Percentiles rank a stretch among this genome's conserved stretches.
phyloP scores from a whole-genome alignment of 2,888 invertebrate species.

The Limnephilus rhombicus region DNA sequence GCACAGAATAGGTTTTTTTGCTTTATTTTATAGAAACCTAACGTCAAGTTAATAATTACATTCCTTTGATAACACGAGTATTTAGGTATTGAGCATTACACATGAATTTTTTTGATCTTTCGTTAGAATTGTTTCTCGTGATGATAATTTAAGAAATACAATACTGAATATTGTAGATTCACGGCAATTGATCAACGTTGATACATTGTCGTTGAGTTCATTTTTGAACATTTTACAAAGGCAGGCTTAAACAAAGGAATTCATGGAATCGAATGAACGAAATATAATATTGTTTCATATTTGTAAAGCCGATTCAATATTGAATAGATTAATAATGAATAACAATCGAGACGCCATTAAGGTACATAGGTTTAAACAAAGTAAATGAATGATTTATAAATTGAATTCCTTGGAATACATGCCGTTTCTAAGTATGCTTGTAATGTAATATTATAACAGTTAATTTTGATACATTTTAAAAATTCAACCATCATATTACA shows the following conservation, averaged over 20 bases:
- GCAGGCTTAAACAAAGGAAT: neutral
- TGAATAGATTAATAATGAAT: neutral
- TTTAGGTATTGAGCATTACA: too few species aligned
- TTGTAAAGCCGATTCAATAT: neutral
- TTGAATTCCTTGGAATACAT: neutral
- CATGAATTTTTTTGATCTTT: too few species aligned
- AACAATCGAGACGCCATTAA: neutral
- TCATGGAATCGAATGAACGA: neutral
- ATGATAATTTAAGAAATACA: too few species aligned
- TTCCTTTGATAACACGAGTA: too few species aligned
- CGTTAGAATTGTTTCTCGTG: too few species aligned
- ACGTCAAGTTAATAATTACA: too few species aligned
- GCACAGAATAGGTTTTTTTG: too few species aligned
- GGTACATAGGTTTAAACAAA: neutral
- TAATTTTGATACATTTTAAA: too few species aligned
- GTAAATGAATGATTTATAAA: neutral
- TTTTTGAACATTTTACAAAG: too few species aligned
- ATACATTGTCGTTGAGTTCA: neutral
- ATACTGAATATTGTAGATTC: neutral
- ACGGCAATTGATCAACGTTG: neutral
- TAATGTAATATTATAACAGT: too few species aligned
- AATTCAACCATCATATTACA: too few species aligned
- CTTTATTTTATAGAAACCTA: too few species aligned
- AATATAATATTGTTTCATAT: neutral
- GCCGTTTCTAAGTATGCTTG: neutral